Conservation (phyloP, 2,113 vertebrate genomes). For the Callaeas wilsoni region DNA sequence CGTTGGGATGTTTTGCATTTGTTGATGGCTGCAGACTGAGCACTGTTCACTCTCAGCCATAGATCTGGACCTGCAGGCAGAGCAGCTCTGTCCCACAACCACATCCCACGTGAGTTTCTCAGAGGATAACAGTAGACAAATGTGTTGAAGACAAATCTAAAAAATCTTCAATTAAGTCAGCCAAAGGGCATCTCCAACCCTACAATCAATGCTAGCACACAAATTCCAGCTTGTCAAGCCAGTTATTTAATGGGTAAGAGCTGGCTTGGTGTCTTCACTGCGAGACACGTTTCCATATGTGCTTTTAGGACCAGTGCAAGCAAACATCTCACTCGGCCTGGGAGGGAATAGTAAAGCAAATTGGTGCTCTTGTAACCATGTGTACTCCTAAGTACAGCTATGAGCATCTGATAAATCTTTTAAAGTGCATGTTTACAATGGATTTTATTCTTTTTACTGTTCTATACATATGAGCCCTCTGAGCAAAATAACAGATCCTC, state of each 20-base stretch:
- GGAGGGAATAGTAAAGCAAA: slow-evolving; percentile 54
- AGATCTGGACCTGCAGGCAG: neutral
- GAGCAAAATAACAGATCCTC: slow-evolving; percentile 64
- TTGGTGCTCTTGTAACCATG: slow-evolving; percentile 39
- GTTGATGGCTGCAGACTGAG: neutral
- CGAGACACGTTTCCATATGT: neutral
- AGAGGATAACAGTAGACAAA: neutral
- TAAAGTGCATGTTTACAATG: slow-evolving; percentile 65
- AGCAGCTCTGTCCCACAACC: neutral
- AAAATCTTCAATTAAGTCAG: neutral
- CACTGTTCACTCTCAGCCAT: neutral
- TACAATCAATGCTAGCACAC: neutral
- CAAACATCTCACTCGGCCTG: neutral
- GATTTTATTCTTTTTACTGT: slow-evolving; percentile 67
- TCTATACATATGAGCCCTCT: slow-evolving; percentile 41
- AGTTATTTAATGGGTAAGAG: neutral
- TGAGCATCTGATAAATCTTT: slow-evolving; percentile 66
- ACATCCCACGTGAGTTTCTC: neutral
- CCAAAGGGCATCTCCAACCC: neutral
- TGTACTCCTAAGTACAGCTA: slow-evolving; percentile 50
- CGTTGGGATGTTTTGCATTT: neutral
- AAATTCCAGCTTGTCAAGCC: neutral
- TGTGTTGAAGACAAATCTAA: neutral
- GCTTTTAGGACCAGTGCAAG: neutral
- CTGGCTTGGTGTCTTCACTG: neutral